Conservation (phyloP, 2,888 invertebrate genomes). For the Glyphotaelius pellucidus region DNA sequence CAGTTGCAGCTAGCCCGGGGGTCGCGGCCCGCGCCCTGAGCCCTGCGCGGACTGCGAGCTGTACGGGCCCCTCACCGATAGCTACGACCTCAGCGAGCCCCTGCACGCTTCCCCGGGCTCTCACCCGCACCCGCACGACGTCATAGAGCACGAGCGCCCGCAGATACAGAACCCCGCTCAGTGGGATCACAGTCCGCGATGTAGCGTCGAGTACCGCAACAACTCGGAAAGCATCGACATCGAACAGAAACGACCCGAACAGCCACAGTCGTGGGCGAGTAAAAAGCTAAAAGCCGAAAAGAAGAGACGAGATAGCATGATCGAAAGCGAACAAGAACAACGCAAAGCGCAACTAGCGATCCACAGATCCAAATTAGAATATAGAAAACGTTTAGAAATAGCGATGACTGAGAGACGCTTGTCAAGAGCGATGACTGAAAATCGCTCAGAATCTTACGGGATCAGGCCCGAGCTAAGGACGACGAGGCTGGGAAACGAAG, state of each 20-base stretch:
- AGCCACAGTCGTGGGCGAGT: not conserved
- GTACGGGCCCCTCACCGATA: constrained; percentile 71
- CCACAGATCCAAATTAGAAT: constrained; percentile 41
- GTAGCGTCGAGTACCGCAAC: not conserved
- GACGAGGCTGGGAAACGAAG: not conserved
- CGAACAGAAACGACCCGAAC: constrained; percentile 17
- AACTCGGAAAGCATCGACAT: constrained; percentile 12
- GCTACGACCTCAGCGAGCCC: constrained; percentile 50
- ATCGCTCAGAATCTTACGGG: constrained; percentile 17
- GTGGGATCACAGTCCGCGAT: constrained; percentile 8
- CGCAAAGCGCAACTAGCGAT: constrained; percentile 29
- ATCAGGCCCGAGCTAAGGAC: not conserved
- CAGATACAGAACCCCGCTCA: not conserved
- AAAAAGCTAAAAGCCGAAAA: not conserved
- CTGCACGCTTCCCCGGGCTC: constrained; percentile 26
- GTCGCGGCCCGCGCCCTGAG: constrained; percentile 75
- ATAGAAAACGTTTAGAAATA: constrained; percentile 37
- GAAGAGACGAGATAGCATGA: constrained; percentile 6
- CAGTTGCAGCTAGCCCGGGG: constrained; percentile 76
- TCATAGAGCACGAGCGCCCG: constrained; percentile 33
- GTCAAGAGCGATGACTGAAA: constrained; percentile 34
- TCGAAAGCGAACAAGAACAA: constrained; percentile 32
- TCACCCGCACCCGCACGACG: constrained; percentile 23
- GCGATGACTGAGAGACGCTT: constrained; percentile 40
- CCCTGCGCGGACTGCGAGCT: constrained; percentile 75